Base-by-base conservation (phyloP, 2,888 invertebrate genomes). In the Drosophila rellima region DNA sequence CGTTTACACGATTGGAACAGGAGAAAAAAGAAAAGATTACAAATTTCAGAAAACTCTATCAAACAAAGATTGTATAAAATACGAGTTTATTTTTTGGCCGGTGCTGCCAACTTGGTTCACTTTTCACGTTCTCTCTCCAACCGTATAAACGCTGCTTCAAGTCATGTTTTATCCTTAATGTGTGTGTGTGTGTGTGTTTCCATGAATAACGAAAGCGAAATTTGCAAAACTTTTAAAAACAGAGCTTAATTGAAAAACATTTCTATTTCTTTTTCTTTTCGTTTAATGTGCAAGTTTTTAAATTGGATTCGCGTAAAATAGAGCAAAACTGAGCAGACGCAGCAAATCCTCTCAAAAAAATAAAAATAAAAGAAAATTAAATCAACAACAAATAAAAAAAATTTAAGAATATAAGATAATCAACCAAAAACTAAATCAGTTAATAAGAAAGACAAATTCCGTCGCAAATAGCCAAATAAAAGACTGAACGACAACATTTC, bases 251-350 rank as follows among this genome's bases (percentile, higher is more conserved):
- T 80, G 71, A 86, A 84, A 89, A 72, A 68, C 70, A 80, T 82
- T 89, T 84, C 79, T 87, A 89, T 85, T 85, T 85, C 89, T 89
- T 85, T 85, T 85, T 87, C 88, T 89, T 82, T 89, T 87, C 85
- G 79, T 89, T 85, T 89, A 74, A 70, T 87, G 75, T 71, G 70
- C 68, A 71, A 83, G 78, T 80, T 78, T 78, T 70, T 73, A 65
- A 80, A 82, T 86, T 88, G 86, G 86, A 86, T 77, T 59, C 83
- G 86, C 77, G 68, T 83, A 64, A 62, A 74, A 50, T 74, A 71
- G 68, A 66, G 29, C 60, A 59, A 61, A 57, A 48, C 65, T 71
- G 50, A 82, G 72, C 70, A 77, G 61, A 75, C 69, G 60, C 77
- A 63, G 68, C 40, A 61, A 69, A 57, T 67, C 13, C 40, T 18